Conservation (phyloP, 2,888 invertebrate genomes). For the Dioctria rufipes region DNA sequence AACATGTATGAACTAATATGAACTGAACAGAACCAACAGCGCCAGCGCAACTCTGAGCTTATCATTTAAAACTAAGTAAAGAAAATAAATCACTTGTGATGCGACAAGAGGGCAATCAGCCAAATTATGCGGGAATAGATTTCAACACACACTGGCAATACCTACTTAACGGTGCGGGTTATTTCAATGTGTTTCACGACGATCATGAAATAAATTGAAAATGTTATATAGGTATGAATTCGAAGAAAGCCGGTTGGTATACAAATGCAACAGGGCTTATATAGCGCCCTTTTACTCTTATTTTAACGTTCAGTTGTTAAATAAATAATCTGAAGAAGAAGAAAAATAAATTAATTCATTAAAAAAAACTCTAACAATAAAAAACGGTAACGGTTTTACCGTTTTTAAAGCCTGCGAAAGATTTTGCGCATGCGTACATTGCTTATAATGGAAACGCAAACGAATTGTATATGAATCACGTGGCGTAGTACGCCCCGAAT, state of each 20-base stretch:
- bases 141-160: slow-evolving; percentile 5
- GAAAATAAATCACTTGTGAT: slow-evolving; percentile 48
- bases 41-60: not conserved
- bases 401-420: slow-evolving; percentile 24
- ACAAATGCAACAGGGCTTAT: too few species aligned
- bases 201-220: too few species aligned
- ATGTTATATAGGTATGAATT: too few species aligned
- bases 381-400: slow-evolving; percentile 9
- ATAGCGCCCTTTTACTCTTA: not conserved
- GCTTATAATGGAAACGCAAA: not conserved
- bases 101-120: slow-evolving; percentile 46
- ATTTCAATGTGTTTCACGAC: too few species aligned
- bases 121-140: slow-evolving; percentile 45
- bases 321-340: not conserved
- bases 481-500: not conserved
- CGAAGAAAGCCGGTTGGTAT: slow-evolving; percentile 36
- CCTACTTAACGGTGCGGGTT: not conserved
- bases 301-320: slow-evolving; percentile 1
- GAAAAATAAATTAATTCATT: not conserved
- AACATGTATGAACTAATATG: not conserved
- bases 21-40: not conserved
- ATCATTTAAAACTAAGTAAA: slow-evolving; percentile 30
- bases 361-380: slow-evolving; percentile 13
- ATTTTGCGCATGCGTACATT: slow-evolving; percentile 13
- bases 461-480: not conserved